Evolutionary conservation across 2,797 vertebrate genomes (phyloP).

Genomic region (Lerista edwardsae): DNA sequence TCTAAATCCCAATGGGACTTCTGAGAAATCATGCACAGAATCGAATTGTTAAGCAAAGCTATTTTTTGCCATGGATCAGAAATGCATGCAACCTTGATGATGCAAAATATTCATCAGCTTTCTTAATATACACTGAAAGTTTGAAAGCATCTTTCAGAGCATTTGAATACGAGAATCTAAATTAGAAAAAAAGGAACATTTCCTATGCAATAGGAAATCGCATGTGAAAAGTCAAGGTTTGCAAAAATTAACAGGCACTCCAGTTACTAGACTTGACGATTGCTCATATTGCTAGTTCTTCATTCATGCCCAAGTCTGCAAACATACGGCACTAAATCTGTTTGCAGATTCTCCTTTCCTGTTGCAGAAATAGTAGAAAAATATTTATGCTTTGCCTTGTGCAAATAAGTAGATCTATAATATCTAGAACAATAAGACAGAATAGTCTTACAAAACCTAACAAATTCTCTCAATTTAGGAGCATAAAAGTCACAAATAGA

Average conservation of each 20-base stretch:
- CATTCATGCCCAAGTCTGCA: background rate
- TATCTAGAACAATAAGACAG: background rate
- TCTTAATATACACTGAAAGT: no score
- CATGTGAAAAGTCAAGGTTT: background rate
- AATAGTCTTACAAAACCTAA: background rate
- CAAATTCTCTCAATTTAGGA: background rate
- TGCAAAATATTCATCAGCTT: no score
- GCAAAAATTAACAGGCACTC: background rate
- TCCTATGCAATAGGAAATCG: background rate
- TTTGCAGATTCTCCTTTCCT: background rate
- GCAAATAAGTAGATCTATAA: background rate
- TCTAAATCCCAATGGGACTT: no score
- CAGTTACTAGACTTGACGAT: background rate
- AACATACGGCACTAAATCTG: background rate
- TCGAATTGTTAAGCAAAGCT: no score
- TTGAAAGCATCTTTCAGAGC: no score
- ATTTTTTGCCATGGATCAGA: no score
- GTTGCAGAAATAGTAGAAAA: background rate
- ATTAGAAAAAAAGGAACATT: background rate
- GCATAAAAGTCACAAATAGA: background rate
- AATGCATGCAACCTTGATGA: no score
- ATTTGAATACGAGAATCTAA: background rate
- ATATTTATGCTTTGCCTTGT: constrained; percentile 1
- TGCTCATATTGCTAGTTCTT: background rate
- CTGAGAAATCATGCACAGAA: no score